Conservation (phyloP, 2,113 vertebrate species). For the Collichthys lucidus region DNA sequence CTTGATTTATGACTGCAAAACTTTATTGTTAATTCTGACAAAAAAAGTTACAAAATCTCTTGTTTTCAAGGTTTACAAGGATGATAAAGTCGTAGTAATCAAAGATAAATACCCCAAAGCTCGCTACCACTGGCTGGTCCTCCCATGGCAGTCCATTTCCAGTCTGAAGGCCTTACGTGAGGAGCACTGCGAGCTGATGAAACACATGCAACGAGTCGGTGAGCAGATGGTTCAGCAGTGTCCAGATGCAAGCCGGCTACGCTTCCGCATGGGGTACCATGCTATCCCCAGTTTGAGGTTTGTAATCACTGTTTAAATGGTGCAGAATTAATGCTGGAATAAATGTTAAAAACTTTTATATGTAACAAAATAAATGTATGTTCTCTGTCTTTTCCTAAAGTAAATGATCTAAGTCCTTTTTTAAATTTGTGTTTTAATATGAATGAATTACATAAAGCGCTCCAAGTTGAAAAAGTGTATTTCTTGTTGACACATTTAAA, state of each 20-base stretch:
- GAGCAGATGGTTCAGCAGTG: slow-evolving; percentile 86
- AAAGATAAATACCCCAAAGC: slow-evolving; percentile 98
- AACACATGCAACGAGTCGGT: slow-evolving; percentile 91
- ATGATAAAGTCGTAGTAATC: slow-evolving; percentile 93
- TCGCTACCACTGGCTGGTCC: slow-evolving; percentile 93
- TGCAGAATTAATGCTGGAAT: background rate
- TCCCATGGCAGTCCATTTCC: slow-evolving; percentile 92
- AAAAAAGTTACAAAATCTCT: background rate
- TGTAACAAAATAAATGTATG: background rate
- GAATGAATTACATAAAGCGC: background rate
- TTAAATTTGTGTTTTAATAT: background rate
- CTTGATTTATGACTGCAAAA: background rate
- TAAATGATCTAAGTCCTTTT: background rate
- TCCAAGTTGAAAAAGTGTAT: background rate
- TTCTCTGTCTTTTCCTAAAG: background rate
- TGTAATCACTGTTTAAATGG: slow-evolving; percentile 1
- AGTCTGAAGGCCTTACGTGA: slow-evolving; percentile 86
- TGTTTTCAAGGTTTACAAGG: slow-evolving; percentile 90
- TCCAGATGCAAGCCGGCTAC: slow-evolving; percentile 72
- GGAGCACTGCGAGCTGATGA: slow-evolving; percentile 89
- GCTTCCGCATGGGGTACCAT: slow-evolving; percentile 93
- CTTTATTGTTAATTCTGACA: background rate
- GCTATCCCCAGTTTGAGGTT: slow-evolving; percentile 98
- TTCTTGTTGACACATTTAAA: background rate
- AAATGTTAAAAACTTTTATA: background rate